These are phyloP conservation scores for Gibbula magus DNA, from an alignment of 2,888 invertebrate genomes.

Conservation along the genomic window DNA sequence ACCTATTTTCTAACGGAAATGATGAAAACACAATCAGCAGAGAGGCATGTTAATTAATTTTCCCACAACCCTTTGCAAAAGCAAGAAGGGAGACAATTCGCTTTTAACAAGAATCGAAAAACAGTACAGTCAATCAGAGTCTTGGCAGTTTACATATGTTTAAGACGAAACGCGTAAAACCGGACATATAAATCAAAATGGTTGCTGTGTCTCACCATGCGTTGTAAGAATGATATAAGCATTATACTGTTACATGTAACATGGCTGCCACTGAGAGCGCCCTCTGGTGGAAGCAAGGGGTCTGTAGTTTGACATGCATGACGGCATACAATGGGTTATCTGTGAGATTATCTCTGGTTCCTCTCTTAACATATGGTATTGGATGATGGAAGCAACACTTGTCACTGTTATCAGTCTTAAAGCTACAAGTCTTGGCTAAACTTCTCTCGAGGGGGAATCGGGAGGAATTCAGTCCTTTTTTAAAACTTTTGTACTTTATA, in stretches of 20 bases:
- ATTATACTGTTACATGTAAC: background rate
- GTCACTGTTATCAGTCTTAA: background rate
- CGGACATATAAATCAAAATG: slow-evolving; percentile 8
- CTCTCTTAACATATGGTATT: background rate
- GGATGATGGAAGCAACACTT: background rate
- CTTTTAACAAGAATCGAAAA: background rate
- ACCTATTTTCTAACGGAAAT: background rate
- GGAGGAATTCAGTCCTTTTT: too few species aligned
- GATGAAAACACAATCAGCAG: slow-evolving; percentile 1
- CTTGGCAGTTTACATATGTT: background rate
- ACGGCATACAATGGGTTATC: slow-evolving; percentile 3
- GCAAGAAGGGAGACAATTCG: background rate
- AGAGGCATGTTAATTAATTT: background rate
- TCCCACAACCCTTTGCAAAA: background rate
- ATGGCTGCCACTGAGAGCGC: background rate
- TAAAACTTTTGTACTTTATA: too few species aligned
- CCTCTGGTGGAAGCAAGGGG: too few species aligned
- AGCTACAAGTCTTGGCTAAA: too few species aligned
- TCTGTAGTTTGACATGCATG: background rate
- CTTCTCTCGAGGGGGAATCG: too few species aligned
- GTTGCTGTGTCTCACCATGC: background rate
- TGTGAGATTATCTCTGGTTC: background rate
- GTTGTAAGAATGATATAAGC: background rate
- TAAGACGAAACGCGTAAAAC: background rate
- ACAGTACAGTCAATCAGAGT: background rate